phyloP scores from a whole-genome alignment of 1,140 invertebrate genomes.

The Ridgeia piscesae region DNA sequence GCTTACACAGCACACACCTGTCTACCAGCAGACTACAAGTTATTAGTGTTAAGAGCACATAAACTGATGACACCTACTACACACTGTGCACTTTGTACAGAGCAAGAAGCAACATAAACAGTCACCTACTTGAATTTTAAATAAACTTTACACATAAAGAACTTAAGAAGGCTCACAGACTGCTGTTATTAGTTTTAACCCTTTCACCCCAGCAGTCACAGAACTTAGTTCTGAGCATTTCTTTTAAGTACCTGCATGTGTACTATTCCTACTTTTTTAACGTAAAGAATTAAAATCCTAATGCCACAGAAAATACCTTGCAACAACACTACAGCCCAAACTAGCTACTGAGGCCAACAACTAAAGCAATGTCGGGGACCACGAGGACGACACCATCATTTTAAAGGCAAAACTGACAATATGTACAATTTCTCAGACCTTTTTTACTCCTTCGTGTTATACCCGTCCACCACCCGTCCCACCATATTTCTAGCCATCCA shows the following conservation, averaged over 20 bases:
- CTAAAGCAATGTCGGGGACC: background rate
- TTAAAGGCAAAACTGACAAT: too few relatives aligned
- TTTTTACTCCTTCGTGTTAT: too few relatives aligned
- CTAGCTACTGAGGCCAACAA: background rate
- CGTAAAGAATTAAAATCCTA: too few relatives aligned
- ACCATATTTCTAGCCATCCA: too few relatives aligned
- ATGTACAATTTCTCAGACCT: too few relatives aligned
- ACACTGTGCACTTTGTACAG: background rate
- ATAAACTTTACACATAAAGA: background rate
- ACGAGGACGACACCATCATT: too few relatives aligned
- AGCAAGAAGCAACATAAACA: background rate
- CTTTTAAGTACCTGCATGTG: too few relatives aligned
- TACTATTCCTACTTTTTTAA: too few relatives aligned
- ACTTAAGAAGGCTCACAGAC: background rate
- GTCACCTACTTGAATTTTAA: background rate
- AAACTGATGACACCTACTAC: background rate
- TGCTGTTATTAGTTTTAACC: background rate
- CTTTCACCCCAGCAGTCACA: background rate
- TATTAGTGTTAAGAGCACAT: background rate
- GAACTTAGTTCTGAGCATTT: too few relatives aligned
- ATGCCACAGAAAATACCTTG: too few relatives aligned
- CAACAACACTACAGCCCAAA: too few relatives aligned
- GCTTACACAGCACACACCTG: background rate
- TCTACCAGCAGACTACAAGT: background rate
- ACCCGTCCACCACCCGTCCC: too few relatives aligned